Percentiles rank a stretch among this genome's conserved stretches.
phyloP scores from a whole-genome alignment of 2,113 vertebrate genomes.

The Brachypodius melanocephalos region DNA sequence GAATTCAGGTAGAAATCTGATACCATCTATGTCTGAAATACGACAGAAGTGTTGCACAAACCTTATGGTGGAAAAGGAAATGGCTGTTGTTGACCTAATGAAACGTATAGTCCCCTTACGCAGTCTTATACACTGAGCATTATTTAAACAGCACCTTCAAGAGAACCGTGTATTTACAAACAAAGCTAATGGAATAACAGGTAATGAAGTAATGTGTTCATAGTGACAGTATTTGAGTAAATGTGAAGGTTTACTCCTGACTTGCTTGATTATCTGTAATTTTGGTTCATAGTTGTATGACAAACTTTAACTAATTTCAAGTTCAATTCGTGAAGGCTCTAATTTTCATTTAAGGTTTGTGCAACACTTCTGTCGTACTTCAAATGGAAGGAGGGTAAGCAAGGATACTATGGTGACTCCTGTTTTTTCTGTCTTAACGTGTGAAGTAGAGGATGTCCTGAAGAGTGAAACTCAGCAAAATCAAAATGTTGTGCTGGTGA shows the following conservation, averaged over 20 bases:
- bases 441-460: not conserved
- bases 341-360: not conserved
- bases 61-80: not conserved
- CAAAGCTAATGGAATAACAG: not conserved
- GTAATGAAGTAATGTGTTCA: not conserved
- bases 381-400: not conserved
- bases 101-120: not conserved
- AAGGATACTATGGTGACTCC: not conserved
- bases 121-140: not conserved
- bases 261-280: not conserved
- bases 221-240: not conserved
- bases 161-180: not conserved
- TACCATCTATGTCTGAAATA: not conserved
- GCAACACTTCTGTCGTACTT: too few relatives aligned
- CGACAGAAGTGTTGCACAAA: not conserved
- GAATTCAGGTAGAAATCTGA: not conserved
- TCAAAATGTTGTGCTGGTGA: not conserved
- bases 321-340: not conserved
- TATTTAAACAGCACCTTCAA: not conserved
- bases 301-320: not conserved
- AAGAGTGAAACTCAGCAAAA: not conserved
- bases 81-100: not conserved
- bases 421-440: not conserved
- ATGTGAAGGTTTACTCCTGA: not conserved
- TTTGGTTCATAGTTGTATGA: not conserved